Conservation (phyloP, 1,140 invertebrate genomes). For the Pseudomyrmex concolor region DNA sequence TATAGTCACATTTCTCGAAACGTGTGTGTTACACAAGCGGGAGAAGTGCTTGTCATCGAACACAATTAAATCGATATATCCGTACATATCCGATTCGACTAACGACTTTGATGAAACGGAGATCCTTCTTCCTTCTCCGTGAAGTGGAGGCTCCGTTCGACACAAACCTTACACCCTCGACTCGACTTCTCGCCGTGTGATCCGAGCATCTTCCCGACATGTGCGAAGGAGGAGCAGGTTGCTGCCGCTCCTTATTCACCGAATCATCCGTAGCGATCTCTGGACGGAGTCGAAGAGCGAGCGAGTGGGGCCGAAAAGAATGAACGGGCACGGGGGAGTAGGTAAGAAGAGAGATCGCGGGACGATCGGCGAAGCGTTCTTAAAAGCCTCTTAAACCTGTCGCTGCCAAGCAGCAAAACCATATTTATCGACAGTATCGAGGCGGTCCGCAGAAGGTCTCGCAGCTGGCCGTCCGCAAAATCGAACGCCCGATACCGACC, state of each 20-base stretch:
- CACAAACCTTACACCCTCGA: neutral
- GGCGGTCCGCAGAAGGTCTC: constrained; percentile 25
- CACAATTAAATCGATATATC: constrained; percentile 24
- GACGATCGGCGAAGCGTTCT: constrained; percentile 55
- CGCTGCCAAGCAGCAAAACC: constrained; percentile 58
- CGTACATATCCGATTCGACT: neutral
- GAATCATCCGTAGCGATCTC: constrained; percentile 48
- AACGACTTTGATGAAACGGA: neutral
- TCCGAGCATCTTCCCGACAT: constrained; percentile 11
- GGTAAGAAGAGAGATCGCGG: constrained; percentile 45
- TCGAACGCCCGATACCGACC: constrained; percentile 51
- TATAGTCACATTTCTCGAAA: neutral
- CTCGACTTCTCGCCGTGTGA: constrained; percentile 13
- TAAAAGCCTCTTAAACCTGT: constrained; percentile 70
- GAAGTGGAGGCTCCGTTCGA: constrained; percentile 4
- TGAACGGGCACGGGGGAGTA: constrained; percentile 17
- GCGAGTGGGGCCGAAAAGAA: neutral
- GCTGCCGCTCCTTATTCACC: constrained; percentile 50
- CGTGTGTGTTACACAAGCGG: neutral
- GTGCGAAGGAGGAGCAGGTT: constrained; percentile 36
- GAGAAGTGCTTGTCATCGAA: neutral
- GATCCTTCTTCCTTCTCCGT: constrained; percentile 2
- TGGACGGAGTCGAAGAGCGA: neutral
- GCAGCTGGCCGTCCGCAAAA: constrained; percentile 57
- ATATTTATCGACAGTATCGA: constrained; percentile 73